phyloP scores from a whole-genome alignment of 2,888 invertebrate genomes.

The Sacculina carcini region DNA sequence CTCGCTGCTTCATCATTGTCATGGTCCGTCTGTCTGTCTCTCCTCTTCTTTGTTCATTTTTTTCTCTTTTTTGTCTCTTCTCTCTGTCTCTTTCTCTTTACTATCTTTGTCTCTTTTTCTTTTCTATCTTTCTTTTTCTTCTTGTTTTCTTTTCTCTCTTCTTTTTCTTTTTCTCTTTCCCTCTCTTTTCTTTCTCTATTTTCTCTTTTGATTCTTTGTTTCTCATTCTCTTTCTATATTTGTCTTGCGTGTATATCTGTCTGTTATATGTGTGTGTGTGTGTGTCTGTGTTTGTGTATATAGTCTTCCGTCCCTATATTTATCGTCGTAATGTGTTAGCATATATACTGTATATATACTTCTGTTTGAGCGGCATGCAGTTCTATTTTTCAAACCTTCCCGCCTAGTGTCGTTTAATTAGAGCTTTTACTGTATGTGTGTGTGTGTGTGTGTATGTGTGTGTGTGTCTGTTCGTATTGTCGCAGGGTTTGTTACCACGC shows the following conservation, averaged over 20 bases:
- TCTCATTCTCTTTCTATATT: too few species aligned
- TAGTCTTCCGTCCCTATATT: too few species aligned
- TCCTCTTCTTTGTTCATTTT: not conserved
- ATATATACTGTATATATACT: too few species aligned
- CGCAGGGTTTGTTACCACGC: conserved; percentile 60
- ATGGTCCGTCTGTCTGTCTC: conserved; percentile 35
- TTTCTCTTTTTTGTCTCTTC: conserved; percentile 1
- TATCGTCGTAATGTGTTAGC: too few species aligned
- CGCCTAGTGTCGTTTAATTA: too few species aligned
- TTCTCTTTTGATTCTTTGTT: too few species aligned
- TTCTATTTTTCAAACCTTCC: too few species aligned
- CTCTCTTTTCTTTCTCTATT: conserved; percentile 1
- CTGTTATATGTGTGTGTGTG: not conserved
- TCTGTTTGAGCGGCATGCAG: too few species aligned
- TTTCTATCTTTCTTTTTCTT: not conserved
- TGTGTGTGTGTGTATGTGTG: not conserved
- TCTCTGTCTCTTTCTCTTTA: not conserved
- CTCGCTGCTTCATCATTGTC: conserved; percentile 51
- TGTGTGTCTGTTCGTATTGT: not conserved
- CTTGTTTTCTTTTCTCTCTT: conserved; percentile 4
- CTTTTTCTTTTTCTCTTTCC: conserved; percentile 15
- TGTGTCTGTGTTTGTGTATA: not conserved
- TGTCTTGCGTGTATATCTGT: too few species aligned
- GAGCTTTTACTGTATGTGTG: too few species aligned
- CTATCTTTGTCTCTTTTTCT: not conserved